Evolutionary conservation across 2,797 vertebrate genomes (phyloP), one percentile per base, ranked within the genome.

Genomic region (Mycteria americana): DNA sequence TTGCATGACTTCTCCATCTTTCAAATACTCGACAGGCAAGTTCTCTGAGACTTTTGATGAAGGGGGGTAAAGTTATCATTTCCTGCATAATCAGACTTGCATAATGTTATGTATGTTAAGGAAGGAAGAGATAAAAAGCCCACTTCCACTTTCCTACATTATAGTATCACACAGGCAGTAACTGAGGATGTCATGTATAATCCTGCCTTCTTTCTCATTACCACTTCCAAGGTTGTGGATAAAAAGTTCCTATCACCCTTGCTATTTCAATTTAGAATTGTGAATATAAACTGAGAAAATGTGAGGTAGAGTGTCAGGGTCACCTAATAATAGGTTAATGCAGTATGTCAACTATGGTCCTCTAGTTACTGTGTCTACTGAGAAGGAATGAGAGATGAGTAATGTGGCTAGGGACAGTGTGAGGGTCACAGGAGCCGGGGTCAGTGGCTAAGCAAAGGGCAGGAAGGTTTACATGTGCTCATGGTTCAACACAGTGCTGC

Each of bases 241-340:
- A 68, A 84, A 48, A 89, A 45, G 37, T 84, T 91, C 43, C 25
- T 64, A 39, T 67, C 53, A 53, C 39, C 54, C 43, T 50, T 91
- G 59, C 79, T 94, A 78, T 57, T 95, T 92, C 59, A 46, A 7
- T 88, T 88, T 84, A 57, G 51, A 86, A 35, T 76, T 45, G 56
- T 76, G 70, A 86, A 31, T 86, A 67, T 75, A 69, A 90, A 60
- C 85, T 56, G 76, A 70, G 85, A 93, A 94, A 90, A 79, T 33
- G 17, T 13, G 76, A 94, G 35, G 62, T 64, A 53, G 63, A 70
- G 57, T 90, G 75, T 84, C 76, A 82, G 82, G 51, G 76, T 92
- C 82, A 84, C 79, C 89, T 94, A 92, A 48, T 89, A 95, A 69
- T 64, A 74, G 91, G 63, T 60, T 90, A 92, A 81, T 60, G 82